Conservation (phyloP, 2,797 vertebrate genomes). For the Anabacerthia variegaticeps region DNA sequence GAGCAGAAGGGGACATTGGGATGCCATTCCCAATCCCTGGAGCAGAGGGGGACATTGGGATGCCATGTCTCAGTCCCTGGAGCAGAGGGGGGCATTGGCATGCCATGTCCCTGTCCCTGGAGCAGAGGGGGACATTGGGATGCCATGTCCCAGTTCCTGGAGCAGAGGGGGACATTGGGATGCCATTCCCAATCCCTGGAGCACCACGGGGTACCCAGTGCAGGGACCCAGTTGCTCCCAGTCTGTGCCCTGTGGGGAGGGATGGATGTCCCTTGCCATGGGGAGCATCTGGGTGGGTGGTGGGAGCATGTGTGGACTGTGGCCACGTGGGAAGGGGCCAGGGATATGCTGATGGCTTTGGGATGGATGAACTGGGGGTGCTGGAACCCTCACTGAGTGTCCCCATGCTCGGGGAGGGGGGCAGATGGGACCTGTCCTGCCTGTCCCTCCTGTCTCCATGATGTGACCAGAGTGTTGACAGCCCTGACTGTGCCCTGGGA, state of each 20-base stretch:
- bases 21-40: neutral
- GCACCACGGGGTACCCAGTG: accelerated
- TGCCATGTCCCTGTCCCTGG: too few species aligned
- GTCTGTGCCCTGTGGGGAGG: accelerated
- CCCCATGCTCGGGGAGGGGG: neutral
- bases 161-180: accelerated
- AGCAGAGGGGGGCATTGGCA: too few species aligned
- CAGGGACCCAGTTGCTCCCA: neutral
- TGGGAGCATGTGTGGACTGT: accelerated
- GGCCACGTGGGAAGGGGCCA: accelerated
- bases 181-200: neutral
- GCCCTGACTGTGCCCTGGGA: accelerated
- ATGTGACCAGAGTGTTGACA: accelerated
- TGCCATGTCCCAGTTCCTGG: too few species aligned
- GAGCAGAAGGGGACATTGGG: accelerated
- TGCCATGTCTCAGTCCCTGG: too few species aligned
- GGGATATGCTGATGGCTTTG: neutral
- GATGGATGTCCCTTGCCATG: accelerated
- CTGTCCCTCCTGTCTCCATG: neutral
- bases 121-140: too few species aligned
- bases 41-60: too few species aligned
- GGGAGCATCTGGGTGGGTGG: accelerated
- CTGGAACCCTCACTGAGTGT: neutral
- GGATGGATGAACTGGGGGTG: neutral
- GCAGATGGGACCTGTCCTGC: neutral